Percentiles rank a stretch among this genome's conserved stretches.
Evolutionary conservation across 2,888 invertebrate genomes (phyloP).

Genomic region (Sturmia bella): DNA sequence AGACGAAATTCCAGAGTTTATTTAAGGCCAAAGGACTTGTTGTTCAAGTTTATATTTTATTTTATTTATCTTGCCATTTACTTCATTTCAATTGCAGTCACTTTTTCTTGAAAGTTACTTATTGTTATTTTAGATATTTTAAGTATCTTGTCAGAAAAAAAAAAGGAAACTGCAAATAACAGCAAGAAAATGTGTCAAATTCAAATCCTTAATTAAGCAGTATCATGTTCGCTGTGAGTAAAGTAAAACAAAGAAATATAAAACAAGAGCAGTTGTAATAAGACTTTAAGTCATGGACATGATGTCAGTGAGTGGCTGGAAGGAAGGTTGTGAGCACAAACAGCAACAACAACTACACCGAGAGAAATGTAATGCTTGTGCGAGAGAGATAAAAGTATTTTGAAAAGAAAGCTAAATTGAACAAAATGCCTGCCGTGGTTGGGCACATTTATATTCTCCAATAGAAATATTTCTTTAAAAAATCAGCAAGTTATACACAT

Average conservation of each 20-base stretch:
- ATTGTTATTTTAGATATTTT: conserved; percentile 44
- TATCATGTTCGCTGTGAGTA: conserved; percentile 71
- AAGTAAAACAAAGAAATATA: conserved; percentile 15
- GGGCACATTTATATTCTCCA: no score
- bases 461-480: no score
- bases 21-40: conserved; percentile 18
- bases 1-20: background rate
- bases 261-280: conserved; percentile 7
- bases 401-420: no score
- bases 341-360: conserved; percentile 6
- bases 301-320: conserved; percentile 15
- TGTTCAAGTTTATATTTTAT: conserved; percentile 2
- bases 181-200: conserved; percentile 66
- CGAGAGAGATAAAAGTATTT: no score
- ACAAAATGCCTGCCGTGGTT: no score
- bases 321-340: background rate
- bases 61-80: conserved; percentile 22
- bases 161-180: conserved; percentile 10
- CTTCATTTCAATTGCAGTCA: conserved; percentile 10
- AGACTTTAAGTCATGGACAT: conserved; percentile 46
- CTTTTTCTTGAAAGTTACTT: conserved; percentile 35
- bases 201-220: conserved; percentile 68
- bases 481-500: no score
- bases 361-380: background rate
- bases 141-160: conserved; percentile 31